Evolutionary conservation across 2,888 invertebrate species (phyloP).

Genomic region (Gnatocerus cornutus): DNA sequence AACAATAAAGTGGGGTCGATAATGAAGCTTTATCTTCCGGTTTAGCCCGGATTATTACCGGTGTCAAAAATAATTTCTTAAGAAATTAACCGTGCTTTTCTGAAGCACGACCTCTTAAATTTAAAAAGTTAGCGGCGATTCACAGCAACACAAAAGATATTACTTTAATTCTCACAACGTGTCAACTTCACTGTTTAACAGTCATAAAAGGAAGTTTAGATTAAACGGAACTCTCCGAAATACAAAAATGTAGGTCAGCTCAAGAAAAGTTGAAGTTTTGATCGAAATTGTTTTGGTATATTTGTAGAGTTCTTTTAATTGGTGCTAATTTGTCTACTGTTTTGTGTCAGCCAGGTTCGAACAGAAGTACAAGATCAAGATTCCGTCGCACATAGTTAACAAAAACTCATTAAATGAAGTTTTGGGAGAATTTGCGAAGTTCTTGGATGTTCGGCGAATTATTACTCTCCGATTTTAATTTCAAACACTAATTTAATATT

Average conservation of each 20-base stretch:
- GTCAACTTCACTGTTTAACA: not conserved
- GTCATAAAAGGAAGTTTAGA: not conserved
- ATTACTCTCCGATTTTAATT: not conserved
- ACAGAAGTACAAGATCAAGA: not conserved
- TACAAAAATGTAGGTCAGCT: slow-evolving; percentile 13
- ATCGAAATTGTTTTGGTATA: not conserved
- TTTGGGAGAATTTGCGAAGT: not conserved
- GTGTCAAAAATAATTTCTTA: no score
- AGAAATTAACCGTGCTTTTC: no score
- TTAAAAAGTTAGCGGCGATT: not conserved
- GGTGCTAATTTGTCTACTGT: not conserved
- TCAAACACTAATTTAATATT: not conserved
- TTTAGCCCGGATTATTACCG: slow-evolving; percentile 7
- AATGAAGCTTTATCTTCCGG: slow-evolving; percentile 39
- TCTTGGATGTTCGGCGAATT: not conserved
- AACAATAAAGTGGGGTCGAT: slow-evolving; percentile 44
- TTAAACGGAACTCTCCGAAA: slow-evolving; percentile 5
- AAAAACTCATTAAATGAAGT: slow-evolving; percentile 8
- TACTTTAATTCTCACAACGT: not conserved
- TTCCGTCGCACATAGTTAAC: not conserved
- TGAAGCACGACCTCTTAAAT: not conserved
- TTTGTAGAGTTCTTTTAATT: not conserved
- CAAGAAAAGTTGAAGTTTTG: no score
- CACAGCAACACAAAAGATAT: no score
- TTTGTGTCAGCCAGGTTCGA: slow-evolving; percentile 9